Evolutionary conservation across 2,797 vertebrate genomes (phyloP).

Genomic region (Cyprinodon diabolis): DNA sequence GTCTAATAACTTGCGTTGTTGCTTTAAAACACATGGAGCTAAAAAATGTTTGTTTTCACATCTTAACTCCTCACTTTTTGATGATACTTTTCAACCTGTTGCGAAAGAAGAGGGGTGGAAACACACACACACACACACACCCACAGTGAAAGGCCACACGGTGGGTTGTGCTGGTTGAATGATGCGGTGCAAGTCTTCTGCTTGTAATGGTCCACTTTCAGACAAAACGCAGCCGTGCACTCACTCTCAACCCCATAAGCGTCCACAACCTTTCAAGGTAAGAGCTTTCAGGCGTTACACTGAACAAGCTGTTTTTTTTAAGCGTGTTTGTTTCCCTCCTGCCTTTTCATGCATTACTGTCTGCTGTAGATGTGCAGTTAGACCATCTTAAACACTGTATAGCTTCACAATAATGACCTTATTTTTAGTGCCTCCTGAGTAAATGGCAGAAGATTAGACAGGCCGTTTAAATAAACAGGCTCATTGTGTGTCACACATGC

Average conservation of each 20-base stretch:
- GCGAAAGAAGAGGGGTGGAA: slow-evolving; percentile 24
- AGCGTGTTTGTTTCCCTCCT: slow-evolving; percentile 1
- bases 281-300: slow-evolving; percentile 28
- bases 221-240: slow-evolving; percentile 15
- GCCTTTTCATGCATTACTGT: not conserved
- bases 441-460: slow-evolving; percentile 19
- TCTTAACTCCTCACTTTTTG: slow-evolving; percentile 24
- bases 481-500: slow-evolving; percentile 11
- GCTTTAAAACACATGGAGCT: slow-evolving; percentile 28
- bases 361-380: not conserved
- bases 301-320: slow-evolving; percentile 1
- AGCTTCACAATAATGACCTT: not conserved
- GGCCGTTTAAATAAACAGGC: slow-evolving; percentile 12
- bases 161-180: slow-evolving; percentile 28
- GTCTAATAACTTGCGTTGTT: slow-evolving; percentile 23
- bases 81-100: slow-evolving; percentile 41
- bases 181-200: slow-evolving; percentile 38
- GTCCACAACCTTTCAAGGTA: slow-evolving; percentile 57
- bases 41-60: slow-evolving; percentile 15
- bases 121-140: slow-evolving; percentile 1
- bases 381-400: slow-evolving; percentile 5
- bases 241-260: slow-evolving; percentile 15
- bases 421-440: not conserved
- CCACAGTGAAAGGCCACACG: slow-evolving; percentile 3
- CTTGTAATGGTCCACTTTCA: slow-evolving; percentile 28